These are phyloP conservation scores for Bruchidius siliquastri DNA, from an alignment of 2,888 invertebrate genomes.

Conservation along the genomic window DNA sequence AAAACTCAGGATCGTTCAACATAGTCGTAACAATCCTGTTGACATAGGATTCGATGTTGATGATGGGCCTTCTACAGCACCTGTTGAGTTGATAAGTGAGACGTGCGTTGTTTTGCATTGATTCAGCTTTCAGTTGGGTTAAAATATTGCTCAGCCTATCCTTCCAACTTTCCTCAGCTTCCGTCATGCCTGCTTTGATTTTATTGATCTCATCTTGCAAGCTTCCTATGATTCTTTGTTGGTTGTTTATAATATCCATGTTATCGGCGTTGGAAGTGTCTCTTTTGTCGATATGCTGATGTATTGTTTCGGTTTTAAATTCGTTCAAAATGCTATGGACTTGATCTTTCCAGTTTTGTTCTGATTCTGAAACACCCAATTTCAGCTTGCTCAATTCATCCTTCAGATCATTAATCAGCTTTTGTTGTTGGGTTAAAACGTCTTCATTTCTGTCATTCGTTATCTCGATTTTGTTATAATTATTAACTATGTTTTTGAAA, in stretches of 20 bases:
- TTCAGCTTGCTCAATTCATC: constrained; percentile 54
- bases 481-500: constrained; percentile 31
- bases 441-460: neutral
- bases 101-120: constrained; percentile 20
- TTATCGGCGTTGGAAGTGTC: constrained; percentile 7
- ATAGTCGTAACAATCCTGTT: constrained; percentile 32
- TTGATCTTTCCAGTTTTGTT: constrained; percentile 18
- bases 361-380: constrained; percentile 47
- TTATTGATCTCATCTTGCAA: constrained; percentile 48
- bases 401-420: constrained; percentile 27
- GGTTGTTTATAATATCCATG: constrained; percentile 17
- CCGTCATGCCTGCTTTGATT: constrained; percentile 50
- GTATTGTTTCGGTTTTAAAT: neutral
- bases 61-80: constrained; percentile 37
- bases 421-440: constrained; percentile 19
- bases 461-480: constrained; percentile 16
- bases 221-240: constrained; percentile 26
- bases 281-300: constrained; percentile 1
- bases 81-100: constrained; percentile 27
- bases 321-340: neutral
- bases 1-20: constrained; percentile 36
- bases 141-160: constrained; percentile 22
- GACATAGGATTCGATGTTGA: constrained; percentile 39
- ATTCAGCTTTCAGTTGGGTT: constrained; percentile 29
- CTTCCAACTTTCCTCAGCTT: constrained; percentile 38